Conservation (phyloP, 2,888 invertebrate species). For the Syrista parreyssii region DNA sequence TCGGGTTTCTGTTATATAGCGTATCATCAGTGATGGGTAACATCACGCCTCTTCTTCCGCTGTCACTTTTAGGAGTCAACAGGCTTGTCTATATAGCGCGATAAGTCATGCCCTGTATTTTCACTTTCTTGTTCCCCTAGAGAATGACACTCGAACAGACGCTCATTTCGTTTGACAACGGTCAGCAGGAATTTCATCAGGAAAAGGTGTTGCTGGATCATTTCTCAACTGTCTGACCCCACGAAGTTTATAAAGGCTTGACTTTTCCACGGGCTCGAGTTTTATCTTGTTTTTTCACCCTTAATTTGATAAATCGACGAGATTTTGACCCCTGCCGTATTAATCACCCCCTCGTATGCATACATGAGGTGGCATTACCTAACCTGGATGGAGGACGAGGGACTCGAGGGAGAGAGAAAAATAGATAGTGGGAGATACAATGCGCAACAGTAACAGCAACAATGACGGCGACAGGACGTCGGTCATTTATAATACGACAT, state of each 20-base stretch:
- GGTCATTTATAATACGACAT: slow-evolving; percentile 61
- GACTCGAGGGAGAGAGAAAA: slow-evolving; percentile 8
- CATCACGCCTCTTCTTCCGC: slow-evolving; percentile 9
- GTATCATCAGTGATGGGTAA: slow-evolving; percentile 12
- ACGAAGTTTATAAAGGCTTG: slow-evolving; percentile 25
- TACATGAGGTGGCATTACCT: slow-evolving; percentile 61
- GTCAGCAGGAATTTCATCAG: slow-evolving; percentile 36
- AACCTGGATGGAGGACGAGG: slow-evolving; percentile 13
- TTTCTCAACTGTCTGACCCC: slow-evolving; percentile 49
- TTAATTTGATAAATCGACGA: slow-evolving; percentile 66
- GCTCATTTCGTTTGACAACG: slow-evolving; percentile 30
- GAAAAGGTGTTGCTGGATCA: slow-evolving; percentile 37
- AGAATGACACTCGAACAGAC: slow-evolving; percentile 11
- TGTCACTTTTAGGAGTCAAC: neutral
- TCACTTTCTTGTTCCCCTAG: neutral
- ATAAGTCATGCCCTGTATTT: slow-evolving; percentile 56
- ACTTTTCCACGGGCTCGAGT: slow-evolving; percentile 60
- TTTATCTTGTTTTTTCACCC: slow-evolving; percentile 63
- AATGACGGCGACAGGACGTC: slow-evolving; percentile 35
- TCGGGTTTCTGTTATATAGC: neutral
- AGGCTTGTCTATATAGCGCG: slow-evolving; percentile 47
- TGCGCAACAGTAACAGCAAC: slow-evolving; percentile 6
- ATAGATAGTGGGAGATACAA: slow-evolving; percentile 23
- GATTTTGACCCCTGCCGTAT: slow-evolving; percentile 61
- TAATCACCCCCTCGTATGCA: slow-evolving; percentile 64